Conservation (phyloP, 2,888 invertebrate species). For the Lithophane leautieri region DNA sequence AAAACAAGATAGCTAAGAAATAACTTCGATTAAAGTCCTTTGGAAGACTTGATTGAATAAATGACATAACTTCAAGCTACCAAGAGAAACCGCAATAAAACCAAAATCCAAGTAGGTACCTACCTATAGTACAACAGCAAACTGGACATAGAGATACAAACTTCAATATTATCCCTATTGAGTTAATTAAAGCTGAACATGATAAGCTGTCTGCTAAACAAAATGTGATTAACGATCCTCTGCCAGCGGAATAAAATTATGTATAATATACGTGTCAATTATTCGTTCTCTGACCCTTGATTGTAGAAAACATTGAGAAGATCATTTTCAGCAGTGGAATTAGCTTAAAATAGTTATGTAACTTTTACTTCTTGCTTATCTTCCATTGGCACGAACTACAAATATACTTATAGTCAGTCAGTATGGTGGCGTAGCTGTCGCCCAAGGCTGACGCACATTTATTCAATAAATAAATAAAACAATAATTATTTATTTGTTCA, state of each 20-base stretch:
- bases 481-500: too few species aligned
- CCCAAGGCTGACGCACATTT: too few species aligned
- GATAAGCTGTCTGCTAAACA: neutral
- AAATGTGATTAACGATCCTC: neutral
- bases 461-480: too few species aligned
- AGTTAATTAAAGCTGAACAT: slow-evolving; percentile 3
- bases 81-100: neutral
- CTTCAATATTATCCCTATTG: slow-evolving; percentile 15
- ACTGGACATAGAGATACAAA: neutral
- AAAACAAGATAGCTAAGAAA: neutral
- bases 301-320: neutral
- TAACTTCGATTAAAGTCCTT: neutral
- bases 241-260: neutral
- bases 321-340: neutral
- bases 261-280: neutral
- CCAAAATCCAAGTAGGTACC: neutral
- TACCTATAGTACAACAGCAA: neutral
- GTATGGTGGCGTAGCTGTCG: neutral
- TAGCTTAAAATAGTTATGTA: neutral
- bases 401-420: neutral
- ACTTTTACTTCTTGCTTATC: neutral
- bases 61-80: slow-evolving; percentile 8
- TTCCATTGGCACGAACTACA: neutral
- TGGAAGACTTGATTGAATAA: neutral
- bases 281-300: neutral